A percentile compares a stretch with the other conserved stretches of the same genome.
Evolutionary conservation across 2,113 vertebrate species (phyloP).

Genomic region (Chloropsis hardwickii): DNA sequence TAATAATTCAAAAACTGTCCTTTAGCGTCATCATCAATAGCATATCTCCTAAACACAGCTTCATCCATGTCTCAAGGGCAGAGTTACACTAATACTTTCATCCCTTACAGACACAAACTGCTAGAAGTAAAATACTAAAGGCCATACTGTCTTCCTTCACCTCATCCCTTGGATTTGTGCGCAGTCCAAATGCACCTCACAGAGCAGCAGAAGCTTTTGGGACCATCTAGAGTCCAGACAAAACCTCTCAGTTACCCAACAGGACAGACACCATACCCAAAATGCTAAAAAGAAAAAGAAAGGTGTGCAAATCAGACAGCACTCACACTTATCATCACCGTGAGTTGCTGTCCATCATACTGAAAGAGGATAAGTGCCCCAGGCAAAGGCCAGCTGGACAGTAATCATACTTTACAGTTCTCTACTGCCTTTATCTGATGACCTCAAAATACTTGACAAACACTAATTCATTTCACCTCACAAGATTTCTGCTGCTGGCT

Average conservation of each 20-base stretch:
- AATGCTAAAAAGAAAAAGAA: neutral
- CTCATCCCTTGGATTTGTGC: neutral
- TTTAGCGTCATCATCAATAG: neutral
- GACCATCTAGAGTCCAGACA: neutral
- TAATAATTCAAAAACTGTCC: neutral
- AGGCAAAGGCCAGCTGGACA: neutral
- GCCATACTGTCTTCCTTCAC: neutral
- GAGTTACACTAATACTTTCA: neutral
- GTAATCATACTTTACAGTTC: neutral
- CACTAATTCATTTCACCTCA: neutral
- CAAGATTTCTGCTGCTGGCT: neutral
- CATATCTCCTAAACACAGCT: neutral
- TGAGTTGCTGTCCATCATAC: neutral
- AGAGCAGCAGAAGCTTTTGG: neutral
- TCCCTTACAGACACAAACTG: neutral
- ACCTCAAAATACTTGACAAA: neutral
- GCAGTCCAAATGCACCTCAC: neutral
- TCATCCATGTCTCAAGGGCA: neutral
- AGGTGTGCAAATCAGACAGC: rapidly evolving
- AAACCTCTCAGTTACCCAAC: neutral
- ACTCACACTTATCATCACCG: neutral
- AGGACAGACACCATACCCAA: neutral
- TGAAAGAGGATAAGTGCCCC: neutral
- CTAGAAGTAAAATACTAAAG: constrained; percentile 13
- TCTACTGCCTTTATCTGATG: neutral